Evolutionary conservation across 2,888 invertebrate species (phyloP), one percentile per base, ranked within the genome.

Genomic region (Taphrorychus bicolor): DNA sequence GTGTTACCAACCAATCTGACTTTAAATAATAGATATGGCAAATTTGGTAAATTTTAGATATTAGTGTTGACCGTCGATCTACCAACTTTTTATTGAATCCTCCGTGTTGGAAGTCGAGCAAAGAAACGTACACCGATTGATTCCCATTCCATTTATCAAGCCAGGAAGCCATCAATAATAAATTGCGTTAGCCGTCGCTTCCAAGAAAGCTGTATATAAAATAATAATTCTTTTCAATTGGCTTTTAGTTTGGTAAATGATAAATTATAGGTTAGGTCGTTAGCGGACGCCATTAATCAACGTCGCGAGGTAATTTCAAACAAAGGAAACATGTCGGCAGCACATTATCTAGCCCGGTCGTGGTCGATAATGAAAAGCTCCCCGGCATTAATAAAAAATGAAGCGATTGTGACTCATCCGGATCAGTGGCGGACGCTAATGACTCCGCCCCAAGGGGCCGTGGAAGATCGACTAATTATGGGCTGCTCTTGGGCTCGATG

Each of bases 261-360:
- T 70, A 70, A 70, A 70, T 70, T 66, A 66, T 65, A 58, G 62
- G 63, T 58, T 67, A 58, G 59, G 62, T 66, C 62, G 70, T 62
- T 66, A 66, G 40, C 62, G 24, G 45, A 48, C 24, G 59, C 66
- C 53, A 70, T 70, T 70, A 70, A 70, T 70, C 70, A 70, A 62
- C 59, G 66, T 70, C 66, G 59, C 53, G 59, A 68, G 64, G 64
- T 68, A 68, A 68, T 64, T 64, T 68, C 59, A 56, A 68, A 68
- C 68, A 68, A 68, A 68, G 68, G 62, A 58, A 67, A 67, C 59
- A 67, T 67, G 67, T 67, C 59, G 67, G 61, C 67, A 59, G 67
- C 58, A 49, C 67, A 67, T 67, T 67, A 67, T 67, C 66, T 61
- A 66, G 24, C 41, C 24, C 11, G 49, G 62, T 62, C 32, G 56